Base-by-base conservation (phyloP, 2,113 vertebrate genomes). In the Epinephelus moara region DNA sequence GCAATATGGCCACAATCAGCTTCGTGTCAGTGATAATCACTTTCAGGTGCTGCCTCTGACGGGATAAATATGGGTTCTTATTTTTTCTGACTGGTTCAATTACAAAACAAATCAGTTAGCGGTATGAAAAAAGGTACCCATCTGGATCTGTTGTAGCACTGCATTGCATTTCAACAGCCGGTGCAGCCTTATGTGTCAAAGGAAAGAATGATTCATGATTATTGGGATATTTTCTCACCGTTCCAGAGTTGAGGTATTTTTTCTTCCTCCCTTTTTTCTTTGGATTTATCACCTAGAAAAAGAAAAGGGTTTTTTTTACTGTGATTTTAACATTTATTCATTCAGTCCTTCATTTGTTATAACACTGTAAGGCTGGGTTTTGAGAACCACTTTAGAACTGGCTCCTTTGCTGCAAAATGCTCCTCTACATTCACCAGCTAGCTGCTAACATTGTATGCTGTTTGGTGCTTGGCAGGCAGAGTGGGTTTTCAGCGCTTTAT, bases 241-340 rank as follows among this genome's bases (percentile, higher is more conserved):
- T 99, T 96, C 98, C 98, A 89, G 98, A 99, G 95, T 99, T 99
- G 77, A 96, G 89, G 37, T 99, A 99, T 82, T 99, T 99, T 96
- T 99, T 99, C 97, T 99, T 99, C 94, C 97, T 99, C 59, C 93
- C 97, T 94, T 97, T 99, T 93, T 99, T 99, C 94, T 99, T 99
- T 82, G 95, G 96, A 95, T 99, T 99, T 94, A 99, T 94, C 93
- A 99, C 98, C 98, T 99, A 79, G 72, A 75, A 52, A 37, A 75
- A 53, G 8, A 72, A 9, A 78, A 17, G n/a, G 14, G 15, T 3
- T 42, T 62, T 59, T 8, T n/a, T 3, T 42, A 3, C 4, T 23
- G 12, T 62, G 4, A 60, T 55, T 1, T 61, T 6, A 27, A n/a
- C 40, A 55, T 47, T 50, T 15, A 50, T 50, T 50, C 49, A 17